phyloP scores from a whole-genome alignment of 2,113 vertebrate species.

The Cichladusa arquata region DNA sequence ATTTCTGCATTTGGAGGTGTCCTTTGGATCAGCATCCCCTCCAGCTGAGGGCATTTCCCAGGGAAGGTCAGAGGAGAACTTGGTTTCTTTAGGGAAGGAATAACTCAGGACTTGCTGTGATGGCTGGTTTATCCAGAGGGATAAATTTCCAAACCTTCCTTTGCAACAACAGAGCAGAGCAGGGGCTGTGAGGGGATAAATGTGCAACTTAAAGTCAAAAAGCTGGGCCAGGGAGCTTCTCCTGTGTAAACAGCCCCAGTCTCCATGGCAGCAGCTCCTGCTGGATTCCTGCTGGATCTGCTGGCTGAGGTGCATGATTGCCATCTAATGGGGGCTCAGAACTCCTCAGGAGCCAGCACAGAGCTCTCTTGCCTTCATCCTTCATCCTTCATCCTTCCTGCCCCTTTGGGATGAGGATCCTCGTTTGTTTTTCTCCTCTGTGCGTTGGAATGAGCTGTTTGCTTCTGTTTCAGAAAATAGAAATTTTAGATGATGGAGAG shows the following conservation, averaged over 20 bases:
- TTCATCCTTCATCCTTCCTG: background rate
- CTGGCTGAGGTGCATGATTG: slow-evolving; percentile 42
- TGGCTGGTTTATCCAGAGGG: background rate
- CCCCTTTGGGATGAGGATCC: background rate
- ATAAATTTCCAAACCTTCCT: background rate
- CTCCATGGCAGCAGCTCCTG: background rate
- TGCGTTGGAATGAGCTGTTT: accelerated
- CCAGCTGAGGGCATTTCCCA: accelerated
- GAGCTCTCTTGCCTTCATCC: background rate
- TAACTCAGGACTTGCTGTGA: background rate
- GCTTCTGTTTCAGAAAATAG: slow-evolving; percentile 87
- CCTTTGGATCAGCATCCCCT: background rate
- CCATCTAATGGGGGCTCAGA: slow-evolving; percentile 42
- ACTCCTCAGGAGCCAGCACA: background rate
- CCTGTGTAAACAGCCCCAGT: background rate
- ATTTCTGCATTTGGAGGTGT: background rate
- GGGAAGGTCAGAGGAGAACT: background rate
- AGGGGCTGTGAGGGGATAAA: background rate
- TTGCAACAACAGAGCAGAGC: background rate
- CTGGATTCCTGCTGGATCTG: background rate
- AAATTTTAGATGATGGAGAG: slow-evolving; percentile 88
- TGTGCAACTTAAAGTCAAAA: background rate
- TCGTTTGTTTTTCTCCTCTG: accelerated
- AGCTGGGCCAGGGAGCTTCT: background rate
- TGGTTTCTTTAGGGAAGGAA: background rate